A percentile compares a stretch with the other conserved stretches of the same genome.
Conservation (phyloP, 2,888 invertebrate genomes). For the Tipula helvola region DNA sequence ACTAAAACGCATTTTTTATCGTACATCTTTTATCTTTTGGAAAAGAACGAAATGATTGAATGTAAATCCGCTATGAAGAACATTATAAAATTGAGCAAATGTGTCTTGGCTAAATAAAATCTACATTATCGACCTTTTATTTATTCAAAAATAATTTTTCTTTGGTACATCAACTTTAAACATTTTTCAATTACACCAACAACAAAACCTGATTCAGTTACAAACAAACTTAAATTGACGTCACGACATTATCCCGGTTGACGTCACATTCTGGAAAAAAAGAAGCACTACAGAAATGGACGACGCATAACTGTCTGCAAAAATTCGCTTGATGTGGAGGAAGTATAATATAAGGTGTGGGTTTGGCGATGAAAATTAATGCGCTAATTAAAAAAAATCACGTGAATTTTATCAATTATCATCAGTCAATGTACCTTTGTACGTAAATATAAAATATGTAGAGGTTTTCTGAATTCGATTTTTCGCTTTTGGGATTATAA, state of each 20-base stretch:
- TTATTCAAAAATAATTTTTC: background rate
- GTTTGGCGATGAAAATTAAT: background rate
- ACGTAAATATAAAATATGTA: too few species aligned
- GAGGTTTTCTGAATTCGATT: background rate
- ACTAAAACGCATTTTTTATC: too few species aligned
- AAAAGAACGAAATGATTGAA: too few species aligned
- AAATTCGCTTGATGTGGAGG: background rate
- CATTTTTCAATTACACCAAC: background rate
- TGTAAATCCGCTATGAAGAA: background rate
- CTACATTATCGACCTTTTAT: background rate
- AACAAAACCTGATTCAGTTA: background rate
- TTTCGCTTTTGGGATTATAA: background rate
- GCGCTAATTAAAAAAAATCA: background rate
- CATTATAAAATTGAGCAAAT: background rate
- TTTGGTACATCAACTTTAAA: background rate
- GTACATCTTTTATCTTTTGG: too few species aligned
- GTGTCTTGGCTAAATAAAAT: background rate
- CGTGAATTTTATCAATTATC: background rate
- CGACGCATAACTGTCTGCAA: background rate
- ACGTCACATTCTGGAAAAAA: background rate
- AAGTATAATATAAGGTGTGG: background rate
- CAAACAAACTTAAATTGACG: background rate
- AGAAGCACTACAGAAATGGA: too few species aligned
- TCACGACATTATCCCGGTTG: background rate
- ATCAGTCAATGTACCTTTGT: background rate